A percentile compares a stretch with the other conserved stretches of the same genome.
Evolutionary conservation across 2,888 invertebrate species (phyloP).

Genomic region (Taphrorychus bicolor): DNA sequence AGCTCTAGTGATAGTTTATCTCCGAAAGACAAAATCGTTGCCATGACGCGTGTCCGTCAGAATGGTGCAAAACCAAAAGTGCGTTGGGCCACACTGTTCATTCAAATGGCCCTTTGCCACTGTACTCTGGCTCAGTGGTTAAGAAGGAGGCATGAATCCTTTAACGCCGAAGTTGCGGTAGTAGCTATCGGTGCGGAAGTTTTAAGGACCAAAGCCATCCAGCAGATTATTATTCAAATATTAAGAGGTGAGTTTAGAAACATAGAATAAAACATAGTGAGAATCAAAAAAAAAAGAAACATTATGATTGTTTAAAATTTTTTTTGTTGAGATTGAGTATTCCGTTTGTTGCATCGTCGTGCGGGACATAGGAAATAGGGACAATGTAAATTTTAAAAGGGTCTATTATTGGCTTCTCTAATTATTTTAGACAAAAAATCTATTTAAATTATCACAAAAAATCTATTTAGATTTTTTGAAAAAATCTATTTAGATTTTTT

Average conservation of each 20-base stretch:
- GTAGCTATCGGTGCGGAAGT: constrained; percentile 47
- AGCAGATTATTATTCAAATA: constrained; percentile 74
- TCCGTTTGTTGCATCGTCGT: no score
- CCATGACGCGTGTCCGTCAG: background rate
- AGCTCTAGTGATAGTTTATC: background rate
- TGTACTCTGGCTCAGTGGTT: constrained; percentile 80
- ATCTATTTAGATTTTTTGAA: no score
- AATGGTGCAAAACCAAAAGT: constrained; percentile 50
- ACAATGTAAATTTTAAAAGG: no score
- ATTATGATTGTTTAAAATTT: no score
- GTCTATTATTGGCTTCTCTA: no score
- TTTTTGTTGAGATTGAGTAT: no score
- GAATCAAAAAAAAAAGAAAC: no score
- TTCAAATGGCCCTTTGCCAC: constrained; percentile 85
- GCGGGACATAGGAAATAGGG: no score
- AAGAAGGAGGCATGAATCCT: constrained; percentile 65
- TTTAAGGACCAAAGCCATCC: constrained; percentile 60
- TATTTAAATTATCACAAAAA: no score
- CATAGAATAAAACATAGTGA: constrained; percentile 7
- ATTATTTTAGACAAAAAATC: no score
- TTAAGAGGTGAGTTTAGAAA: constrained; percentile 59
- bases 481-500: no score
- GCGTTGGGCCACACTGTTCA: constrained; percentile 76
- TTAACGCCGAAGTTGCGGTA: constrained; percentile 46
- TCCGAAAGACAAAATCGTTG: background rate